phyloP scores from a whole-genome alignment of 2,797 vertebrate species.

The Danio aesculapii region DNA sequence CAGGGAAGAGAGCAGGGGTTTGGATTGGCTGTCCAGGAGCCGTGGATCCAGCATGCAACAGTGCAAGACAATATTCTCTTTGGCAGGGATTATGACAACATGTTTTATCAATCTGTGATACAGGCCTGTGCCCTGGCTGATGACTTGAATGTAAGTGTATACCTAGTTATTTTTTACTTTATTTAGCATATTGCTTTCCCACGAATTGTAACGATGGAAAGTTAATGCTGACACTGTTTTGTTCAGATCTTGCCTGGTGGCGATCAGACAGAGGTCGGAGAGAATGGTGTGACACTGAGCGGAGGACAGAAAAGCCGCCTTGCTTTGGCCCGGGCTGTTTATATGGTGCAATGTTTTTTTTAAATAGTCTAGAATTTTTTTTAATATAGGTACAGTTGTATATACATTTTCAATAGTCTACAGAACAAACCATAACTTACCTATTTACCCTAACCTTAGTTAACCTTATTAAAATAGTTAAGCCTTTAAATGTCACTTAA shows the following conservation, averaged over 20 bases:
- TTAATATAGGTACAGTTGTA: too few relatives aligned
- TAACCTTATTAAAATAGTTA: too few relatives aligned
- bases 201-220: neutral
- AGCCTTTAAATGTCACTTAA: too few relatives aligned
- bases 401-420: too few relatives aligned
- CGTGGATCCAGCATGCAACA: conserved; percentile 95
- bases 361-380: too few relatives aligned
- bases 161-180: neutral
- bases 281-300: conserved; percentile 94
- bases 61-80: conserved; percentile 95
- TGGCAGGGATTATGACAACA: conserved; percentile 83
- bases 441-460: too few relatives aligned
- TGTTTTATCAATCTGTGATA: conserved; percentile 86
- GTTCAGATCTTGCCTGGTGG: conserved; percentile 87
- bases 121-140: conserved; percentile 91
- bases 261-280: conserved; percentile 95
- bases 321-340: conserved; percentile 92
- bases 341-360: conserved; percentile 85
- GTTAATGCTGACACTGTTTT: neutral
- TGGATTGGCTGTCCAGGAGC: conserved; percentile 89
- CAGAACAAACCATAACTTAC: too few relatives aligned
- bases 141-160: conserved; percentile 87
- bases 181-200: neutral
- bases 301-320: conserved; percentile 96
- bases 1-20: conserved; percentile 85